These are phyloP conservation scores for Aporrectodea caliginosa DNA, from an alignment of 1,140 invertebrate species.

Conservation along the genomic window DNA sequence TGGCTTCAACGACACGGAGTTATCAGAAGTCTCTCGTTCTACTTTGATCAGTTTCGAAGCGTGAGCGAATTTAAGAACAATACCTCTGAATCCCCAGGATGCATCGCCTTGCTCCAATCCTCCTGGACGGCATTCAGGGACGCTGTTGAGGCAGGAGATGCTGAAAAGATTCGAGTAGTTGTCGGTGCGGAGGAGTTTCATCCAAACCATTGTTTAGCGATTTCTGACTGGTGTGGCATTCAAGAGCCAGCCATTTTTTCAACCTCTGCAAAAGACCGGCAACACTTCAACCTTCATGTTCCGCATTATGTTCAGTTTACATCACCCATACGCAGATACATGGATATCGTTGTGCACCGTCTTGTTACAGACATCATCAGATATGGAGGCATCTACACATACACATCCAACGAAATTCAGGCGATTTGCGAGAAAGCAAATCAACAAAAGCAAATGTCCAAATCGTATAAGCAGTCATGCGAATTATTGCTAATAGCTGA, in stretches of 20 bases:
- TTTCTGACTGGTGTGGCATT: conserved; percentile 16
- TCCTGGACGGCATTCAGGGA: not conserved
- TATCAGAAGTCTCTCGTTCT: not conserved
- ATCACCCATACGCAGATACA: conserved; percentile 55
- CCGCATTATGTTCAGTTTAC: conserved; percentile 54
- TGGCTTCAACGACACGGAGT: conserved; percentile 36
- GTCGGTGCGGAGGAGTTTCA: conserved; percentile 1
- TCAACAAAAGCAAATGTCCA: conserved; percentile 33
- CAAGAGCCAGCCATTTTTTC: conserved; percentile 18
- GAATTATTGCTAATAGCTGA: not conserved
- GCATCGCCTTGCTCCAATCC: not conserved
- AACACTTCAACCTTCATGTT: conserved; percentile 37
- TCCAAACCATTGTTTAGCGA: not conserved
- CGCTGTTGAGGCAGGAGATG: not conserved
- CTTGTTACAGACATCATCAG: conserved; percentile 36
- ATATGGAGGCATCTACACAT: conserved; percentile 27
- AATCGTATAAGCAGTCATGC: conserved; percentile 24
- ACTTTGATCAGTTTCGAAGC: not conserved
- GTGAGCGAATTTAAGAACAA: not conserved
- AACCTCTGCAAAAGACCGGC: conserved; percentile 9
- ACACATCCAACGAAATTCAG: conserved; percentile 35
- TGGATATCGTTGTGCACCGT: too few species aligned
- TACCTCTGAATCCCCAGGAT: conserved; percentile 1
- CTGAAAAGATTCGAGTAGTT: conserved; percentile 6
- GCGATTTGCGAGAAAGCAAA: conserved; percentile 36